These are phyloP conservation scores for Rhadina sibilatrix DNA, from an alignment of 2,113 vertebrate species.

Conservation along the genomic window DNA sequence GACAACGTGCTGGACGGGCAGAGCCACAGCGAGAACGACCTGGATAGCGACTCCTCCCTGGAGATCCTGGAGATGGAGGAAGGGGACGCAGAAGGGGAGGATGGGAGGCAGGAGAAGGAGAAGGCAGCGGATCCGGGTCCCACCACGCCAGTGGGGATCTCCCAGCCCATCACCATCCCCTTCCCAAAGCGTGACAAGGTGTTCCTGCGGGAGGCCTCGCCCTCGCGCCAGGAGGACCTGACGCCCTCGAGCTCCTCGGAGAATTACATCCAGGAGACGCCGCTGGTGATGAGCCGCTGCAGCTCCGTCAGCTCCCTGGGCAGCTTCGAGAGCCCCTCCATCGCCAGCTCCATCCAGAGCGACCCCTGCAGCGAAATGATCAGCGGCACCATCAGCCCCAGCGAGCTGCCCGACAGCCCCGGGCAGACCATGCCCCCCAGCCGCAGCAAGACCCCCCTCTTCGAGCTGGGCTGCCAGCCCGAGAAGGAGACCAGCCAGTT, in stretches of 20 bases:
- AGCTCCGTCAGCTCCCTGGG: conserved; percentile 96
- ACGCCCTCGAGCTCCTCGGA: conserved; percentile 95
- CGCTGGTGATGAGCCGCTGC: conserved; percentile 94
- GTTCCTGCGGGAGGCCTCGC: conserved; percentile 74
- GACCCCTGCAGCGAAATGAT: conserved; percentile 97
- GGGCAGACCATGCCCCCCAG: conserved; percentile 98
- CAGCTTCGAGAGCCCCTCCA: conserved; percentile 94
- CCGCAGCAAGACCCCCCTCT: conserved; percentile 93
- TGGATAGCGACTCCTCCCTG: conserved; percentile 83
- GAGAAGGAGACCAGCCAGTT: conserved; percentile 80
- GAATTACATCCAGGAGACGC: conserved; percentile 95
- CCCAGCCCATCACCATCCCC: conserved; percentile 80
- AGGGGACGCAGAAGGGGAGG: conserved; percentile 56
- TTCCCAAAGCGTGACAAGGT: conserved; percentile 73
- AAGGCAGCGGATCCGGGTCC: neutral
- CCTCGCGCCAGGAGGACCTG: conserved; percentile 80
- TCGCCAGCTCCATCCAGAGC: conserved; percentile 97
- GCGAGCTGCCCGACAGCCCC: conserved; percentile 95
- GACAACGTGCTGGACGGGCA: conserved; percentile 84
- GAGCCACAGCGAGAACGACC: conserved; percentile 83
- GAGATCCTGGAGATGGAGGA: conserved; percentile 92
- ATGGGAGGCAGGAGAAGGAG: conserved; percentile 64
- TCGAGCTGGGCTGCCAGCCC: conserved; percentile 71
- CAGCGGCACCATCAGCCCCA: conserved; percentile 94
- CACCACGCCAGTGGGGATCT: neutral